phyloP scores from a whole-genome alignment of 2,797 vertebrate species.

The Lerista edwardsae region DNA sequence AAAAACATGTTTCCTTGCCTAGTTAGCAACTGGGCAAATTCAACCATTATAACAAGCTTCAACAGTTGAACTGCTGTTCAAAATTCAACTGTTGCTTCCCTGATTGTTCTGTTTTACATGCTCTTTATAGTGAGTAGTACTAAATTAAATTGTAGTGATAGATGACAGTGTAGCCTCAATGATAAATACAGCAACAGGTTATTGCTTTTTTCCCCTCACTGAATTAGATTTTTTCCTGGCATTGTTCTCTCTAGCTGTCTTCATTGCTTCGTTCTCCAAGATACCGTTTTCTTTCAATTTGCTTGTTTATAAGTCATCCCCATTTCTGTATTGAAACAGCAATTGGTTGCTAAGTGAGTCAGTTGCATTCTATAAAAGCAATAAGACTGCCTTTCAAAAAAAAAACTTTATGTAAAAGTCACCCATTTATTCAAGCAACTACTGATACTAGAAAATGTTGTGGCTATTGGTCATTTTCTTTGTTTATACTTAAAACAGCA shows the following conservation, averaged over 20 bases:
- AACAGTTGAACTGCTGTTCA: too few relatives aligned
- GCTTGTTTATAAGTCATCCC: conserved; percentile 23
- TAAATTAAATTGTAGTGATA: conserved; percentile 3
- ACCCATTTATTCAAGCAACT: not conserved
- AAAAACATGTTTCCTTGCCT: too few relatives aligned
- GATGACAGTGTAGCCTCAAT: not conserved
- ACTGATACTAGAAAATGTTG: conserved; percentile 2
- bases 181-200: not conserved
- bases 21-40: too few relatives aligned
- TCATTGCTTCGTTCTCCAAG: conserved; percentile 18
- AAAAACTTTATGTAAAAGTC: not conserved
- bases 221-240: conserved; percentile 44
- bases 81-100: not conserved
- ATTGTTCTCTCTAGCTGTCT: conserved; percentile 11
- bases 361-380: not conserved
- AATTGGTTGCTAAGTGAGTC: not conserved
- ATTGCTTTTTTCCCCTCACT: not conserved
- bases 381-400: not conserved
- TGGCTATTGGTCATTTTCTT: not conserved
- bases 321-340: not conserved
- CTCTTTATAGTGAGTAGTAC: not conserved
- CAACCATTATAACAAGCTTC: not conserved
- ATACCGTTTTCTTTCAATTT: conserved; percentile 1
- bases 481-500: conserved; percentile 2
- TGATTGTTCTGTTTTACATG: not conserved